Evolutionary conservation across 2,113 vertebrate genomes (phyloP).

Genomic region (Tachysurus vachellii): DNA sequence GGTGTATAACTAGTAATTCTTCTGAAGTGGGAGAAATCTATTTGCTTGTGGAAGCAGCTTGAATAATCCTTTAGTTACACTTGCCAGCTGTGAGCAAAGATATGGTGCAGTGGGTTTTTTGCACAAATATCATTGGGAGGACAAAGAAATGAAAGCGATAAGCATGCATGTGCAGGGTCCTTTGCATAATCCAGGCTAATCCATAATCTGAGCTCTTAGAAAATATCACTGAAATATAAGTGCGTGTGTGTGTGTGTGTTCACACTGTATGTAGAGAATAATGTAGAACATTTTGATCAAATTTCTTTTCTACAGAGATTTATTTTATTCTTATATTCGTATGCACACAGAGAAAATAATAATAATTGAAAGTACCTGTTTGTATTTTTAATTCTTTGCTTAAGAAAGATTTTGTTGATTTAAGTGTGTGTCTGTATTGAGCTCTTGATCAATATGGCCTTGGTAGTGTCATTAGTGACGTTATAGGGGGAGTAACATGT

Average conservation of each 20-base stretch:
- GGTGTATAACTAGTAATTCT: constrained; percentile 73
- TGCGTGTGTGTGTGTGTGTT: constrained; percentile 5
- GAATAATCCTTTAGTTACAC: constrained; percentile 92
- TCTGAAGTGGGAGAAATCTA: constrained; percentile 81
- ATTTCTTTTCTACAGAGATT: neutral
- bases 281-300: neutral
- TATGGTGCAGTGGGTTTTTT: constrained; percentile 77
- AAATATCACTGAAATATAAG: constrained; percentile 64
- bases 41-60: constrained; percentile 81
- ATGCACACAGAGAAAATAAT: neutral
- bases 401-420: neutral
- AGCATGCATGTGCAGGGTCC: constrained; percentile 70
- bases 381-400: neutral
- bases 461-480: constrained; percentile 25
- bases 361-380: neutral
- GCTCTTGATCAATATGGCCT: constrained; percentile 26
- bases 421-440: constrained; percentile 14
- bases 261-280: neutral
- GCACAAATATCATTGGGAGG: constrained; percentile 79
- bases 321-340: neutral
- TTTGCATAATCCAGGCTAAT: constrained; percentile 79
- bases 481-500: neutral
- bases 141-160: constrained; percentile 81
- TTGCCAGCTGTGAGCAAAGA: constrained; percentile 93
- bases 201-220: constrained; percentile 71